These are phyloP conservation scores for Tenodera sinensis DNA, from an alignment of 2,888 invertebrate genomes.

Conservation along the genomic window DNA sequence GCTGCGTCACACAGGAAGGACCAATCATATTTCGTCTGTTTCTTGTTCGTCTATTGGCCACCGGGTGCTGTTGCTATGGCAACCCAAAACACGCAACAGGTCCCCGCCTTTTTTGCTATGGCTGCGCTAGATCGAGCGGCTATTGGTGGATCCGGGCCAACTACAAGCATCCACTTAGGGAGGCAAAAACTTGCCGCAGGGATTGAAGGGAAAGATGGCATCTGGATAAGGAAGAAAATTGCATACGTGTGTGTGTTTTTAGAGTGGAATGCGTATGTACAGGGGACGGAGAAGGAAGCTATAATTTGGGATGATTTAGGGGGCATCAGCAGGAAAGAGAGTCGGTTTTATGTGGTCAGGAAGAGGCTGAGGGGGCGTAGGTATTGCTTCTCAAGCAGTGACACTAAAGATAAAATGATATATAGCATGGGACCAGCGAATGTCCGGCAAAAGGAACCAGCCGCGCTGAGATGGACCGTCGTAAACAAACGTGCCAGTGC, in stretches of 20 bases:
- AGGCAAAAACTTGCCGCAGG: not conserved
- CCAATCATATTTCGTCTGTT: not conserved
- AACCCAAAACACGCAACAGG: not conserved
- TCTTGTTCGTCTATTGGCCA: not conserved
- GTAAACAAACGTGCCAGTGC: not conserved
- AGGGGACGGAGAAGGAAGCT: not conserved
- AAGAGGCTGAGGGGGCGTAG: not conserved
- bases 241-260: not conserved
- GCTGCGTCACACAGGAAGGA: not conserved
- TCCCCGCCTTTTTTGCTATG: not conserved
- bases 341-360: not conserved
- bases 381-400: not conserved
- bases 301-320: constrained; percentile 2
- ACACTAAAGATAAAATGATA: not conserved
- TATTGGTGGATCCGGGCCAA: not conserved
- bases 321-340: not conserved
- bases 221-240: not conserved
- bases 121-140: not conserved
- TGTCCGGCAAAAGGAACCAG: not conserved
- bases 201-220: not conserved
- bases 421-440: not conserved
- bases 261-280: not conserved
- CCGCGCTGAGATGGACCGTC: not conserved
- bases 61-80: not conserved
- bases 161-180: not conserved